Conservation (phyloP, 2,113 vertebrate genomes). For the Ascaphus truei region DNA sequence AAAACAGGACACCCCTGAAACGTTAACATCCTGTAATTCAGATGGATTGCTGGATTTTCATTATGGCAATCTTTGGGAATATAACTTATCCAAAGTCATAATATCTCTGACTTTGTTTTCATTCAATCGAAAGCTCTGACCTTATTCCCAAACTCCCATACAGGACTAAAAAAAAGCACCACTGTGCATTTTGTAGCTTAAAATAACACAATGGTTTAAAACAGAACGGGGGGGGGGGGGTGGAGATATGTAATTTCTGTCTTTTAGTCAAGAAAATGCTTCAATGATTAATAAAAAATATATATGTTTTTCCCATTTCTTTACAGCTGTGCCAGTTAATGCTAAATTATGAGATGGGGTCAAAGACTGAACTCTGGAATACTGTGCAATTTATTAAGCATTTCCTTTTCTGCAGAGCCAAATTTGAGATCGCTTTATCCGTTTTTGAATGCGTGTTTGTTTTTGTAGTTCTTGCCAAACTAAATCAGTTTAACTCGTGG, state of each 20-base stretch:
- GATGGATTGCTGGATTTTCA: too few relatives aligned
- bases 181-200: neutral
- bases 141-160: too few relatives aligned
- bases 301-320: conserved; percentile 36
- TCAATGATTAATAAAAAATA: conserved; percentile 39
- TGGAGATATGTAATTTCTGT: neutral
- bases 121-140: too few relatives aligned
- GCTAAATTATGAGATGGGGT: conserved; percentile 34
- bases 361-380: conserved; percentile 26
- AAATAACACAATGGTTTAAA: too few relatives aligned
- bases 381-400: conserved; percentile 55
- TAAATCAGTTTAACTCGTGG: conserved; percentile 58
- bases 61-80: too few relatives aligned
- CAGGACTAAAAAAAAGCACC: neutral
- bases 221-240: neutral
- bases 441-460: conserved; percentile 53
- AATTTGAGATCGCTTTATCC: conserved; percentile 45
- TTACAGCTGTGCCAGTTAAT: conserved; percentile 45
- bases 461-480: conserved; percentile 61
- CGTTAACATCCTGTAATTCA: too few relatives aligned
- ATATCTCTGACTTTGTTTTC: too few relatives aligned
- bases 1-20: too few relatives aligned
- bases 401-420: conserved; percentile 56
- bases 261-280: conserved; percentile 6
- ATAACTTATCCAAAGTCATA: too few relatives aligned